Conservation (phyloP, 2,888 invertebrate genomes). For the Lymantria monacha region DNA sequence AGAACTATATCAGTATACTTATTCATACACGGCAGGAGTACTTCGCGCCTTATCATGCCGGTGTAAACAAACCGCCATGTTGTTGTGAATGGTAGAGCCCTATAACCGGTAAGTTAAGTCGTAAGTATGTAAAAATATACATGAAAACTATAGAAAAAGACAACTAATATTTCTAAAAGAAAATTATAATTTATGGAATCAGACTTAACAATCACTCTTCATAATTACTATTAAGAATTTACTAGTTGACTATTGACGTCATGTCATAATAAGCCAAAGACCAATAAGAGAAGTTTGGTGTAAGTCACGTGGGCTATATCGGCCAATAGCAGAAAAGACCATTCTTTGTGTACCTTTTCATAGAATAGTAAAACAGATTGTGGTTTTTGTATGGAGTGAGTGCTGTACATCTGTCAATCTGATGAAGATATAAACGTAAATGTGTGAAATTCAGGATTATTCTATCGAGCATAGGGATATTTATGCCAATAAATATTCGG, state of each 20-base stretch:
- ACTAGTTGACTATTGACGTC: constrained; percentile 52
- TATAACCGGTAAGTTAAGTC: constrained; percentile 47
- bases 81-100: constrained; percentile 62
- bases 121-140: constrained; percentile 35
- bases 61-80: constrained; percentile 83
- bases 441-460: constrained; percentile 88
- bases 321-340: constrained; percentile 73
- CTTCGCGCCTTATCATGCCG: constrained; percentile 81
- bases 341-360: constrained; percentile 83
- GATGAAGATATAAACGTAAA: constrained; percentile 79
- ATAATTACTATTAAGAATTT: constrained; percentile 25
- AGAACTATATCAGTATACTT: constrained; percentile 24
- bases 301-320: constrained; percentile 76
- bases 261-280: constrained; percentile 30
- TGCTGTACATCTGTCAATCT: constrained; percentile 80
- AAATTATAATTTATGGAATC: background rate
- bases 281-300: constrained; percentile 66
- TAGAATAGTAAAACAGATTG: constrained; percentile 78
- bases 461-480: constrained; percentile 85
- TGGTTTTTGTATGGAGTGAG: constrained; percentile 79
- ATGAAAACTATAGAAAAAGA: background rate
- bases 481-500: constrained; percentile 85
- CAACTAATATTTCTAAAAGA: background rate
- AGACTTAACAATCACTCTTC: background rate
- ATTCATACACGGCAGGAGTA: constrained; percentile 48